Percentiles rank a stretch among this genome's conserved stretches.
phyloP scores from a whole-genome alignment of 2,888 invertebrate species.

The Tenthredo notha region DNA sequence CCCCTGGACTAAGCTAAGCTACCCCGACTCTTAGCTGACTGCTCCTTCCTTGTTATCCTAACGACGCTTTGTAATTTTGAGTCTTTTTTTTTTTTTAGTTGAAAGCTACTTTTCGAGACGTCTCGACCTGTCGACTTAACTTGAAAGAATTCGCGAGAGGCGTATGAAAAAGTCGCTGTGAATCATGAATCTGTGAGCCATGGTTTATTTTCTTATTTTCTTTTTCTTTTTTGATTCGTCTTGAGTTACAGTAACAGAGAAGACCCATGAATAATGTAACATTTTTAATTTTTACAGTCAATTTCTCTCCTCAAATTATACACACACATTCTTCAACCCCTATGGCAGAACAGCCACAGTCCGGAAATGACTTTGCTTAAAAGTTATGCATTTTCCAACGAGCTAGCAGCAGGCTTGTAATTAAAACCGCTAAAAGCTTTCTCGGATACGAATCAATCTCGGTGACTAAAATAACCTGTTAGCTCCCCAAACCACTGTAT shows the following conservation, averaged over 20 bases:
- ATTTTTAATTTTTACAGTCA: conserved; percentile 1
- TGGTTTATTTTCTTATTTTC: background rate
- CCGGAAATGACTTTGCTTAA: conserved; percentile 9
- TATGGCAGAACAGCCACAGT: background rate
- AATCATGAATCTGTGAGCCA: background rate
- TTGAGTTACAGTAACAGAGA: background rate
- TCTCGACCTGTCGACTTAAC: background rate
- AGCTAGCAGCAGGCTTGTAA: conserved; percentile 11
- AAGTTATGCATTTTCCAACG: conserved; percentile 18
- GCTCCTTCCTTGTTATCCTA: conserved; percentile 21
- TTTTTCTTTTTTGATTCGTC: background rate
- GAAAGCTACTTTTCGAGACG: conserved; percentile 17
- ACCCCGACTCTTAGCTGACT: background rate
- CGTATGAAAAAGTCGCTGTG: background rate
- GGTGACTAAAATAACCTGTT: conserved; percentile 19
- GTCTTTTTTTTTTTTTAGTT: background rate
- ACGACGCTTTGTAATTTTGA: conserved; percentile 27
- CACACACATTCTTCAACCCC: background rate
- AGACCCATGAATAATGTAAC: background rate
- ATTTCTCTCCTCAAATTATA: conserved; percentile 11
- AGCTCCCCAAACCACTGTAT: background rate
- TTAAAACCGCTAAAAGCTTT: conserved; percentile 26
- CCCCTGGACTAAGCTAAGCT: background rate
- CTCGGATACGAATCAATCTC: background rate
- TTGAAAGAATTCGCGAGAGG: background rate